Evolutionary conservation across 2,797 vertebrate genomes (phyloP).

Genomic region (Caiman crocodilus): DNA sequence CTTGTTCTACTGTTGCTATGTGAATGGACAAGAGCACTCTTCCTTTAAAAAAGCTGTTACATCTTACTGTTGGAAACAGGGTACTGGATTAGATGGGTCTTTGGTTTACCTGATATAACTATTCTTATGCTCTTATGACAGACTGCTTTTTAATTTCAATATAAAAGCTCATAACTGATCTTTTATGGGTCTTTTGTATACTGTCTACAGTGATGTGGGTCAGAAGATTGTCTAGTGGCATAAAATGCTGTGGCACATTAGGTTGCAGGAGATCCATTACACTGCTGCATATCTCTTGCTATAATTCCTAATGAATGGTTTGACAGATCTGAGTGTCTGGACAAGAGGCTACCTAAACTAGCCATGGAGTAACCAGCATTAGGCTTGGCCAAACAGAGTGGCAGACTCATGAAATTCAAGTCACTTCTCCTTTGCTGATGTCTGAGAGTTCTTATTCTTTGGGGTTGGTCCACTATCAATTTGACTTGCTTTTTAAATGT

Average conservation of each 20-base stretch:
- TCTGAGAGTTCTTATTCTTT: background rate
- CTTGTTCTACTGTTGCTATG: no score
- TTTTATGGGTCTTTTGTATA: background rate
- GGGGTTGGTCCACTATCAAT: background rate
- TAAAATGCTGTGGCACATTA: background rate
- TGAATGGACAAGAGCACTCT: no score
- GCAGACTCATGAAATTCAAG: background rate
- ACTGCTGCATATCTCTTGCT: background rate
- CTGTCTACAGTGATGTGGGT: background rate
- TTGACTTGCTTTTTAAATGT: background rate
- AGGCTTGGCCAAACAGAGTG: background rate
- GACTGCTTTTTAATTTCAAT: background rate
- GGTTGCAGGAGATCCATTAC: background rate
- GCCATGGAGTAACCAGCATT: background rate
- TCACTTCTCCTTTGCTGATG: background rate
- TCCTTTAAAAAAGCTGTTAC: no score
- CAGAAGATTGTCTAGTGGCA: background rate
- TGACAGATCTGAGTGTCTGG: background rate
- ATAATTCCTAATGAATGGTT: background rate
- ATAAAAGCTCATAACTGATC: background rate
- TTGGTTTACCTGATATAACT: no score
- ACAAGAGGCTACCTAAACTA: background rate
- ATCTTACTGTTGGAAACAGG: no score
- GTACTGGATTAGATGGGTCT: no score
- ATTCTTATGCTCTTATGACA: no score